Base-by-base conservation (phyloP, 1,140 invertebrate genomes). In the Drosophila ohnishii region DNA sequence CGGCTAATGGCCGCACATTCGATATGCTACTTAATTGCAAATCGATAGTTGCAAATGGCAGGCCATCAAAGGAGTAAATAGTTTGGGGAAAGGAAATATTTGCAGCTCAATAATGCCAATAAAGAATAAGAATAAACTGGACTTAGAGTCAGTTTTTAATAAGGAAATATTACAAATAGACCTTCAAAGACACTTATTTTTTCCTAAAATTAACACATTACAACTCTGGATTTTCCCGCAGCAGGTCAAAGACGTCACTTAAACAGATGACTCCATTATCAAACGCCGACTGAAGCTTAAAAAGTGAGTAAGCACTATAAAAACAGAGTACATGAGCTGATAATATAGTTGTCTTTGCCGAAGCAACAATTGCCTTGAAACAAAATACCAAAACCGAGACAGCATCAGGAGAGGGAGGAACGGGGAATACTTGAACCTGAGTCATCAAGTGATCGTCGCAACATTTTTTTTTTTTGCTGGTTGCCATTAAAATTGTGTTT, bases 21-120 rank as follows among this genome's bases (percentile, higher is more conserved):
- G 69, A 84, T 74, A 77, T 73, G 77, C 64, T 48, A 71, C 42
- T 66, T 60, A 78, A 59, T 78, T 42, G 59, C 42, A 55, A 66
- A 63, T 64, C 37, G 51, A 64, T 56, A 32, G 51, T 37, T 42
- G 40, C 37, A 50, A 51, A 53, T 70, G 28, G 40, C 16, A 37
- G 19, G n/a, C 28, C 32, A 67, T 70, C 28, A 16, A 51, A n/a
- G 34, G 1, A 37, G 53, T 40, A 44, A 60, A 50, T 59, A 22
- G 30, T 34, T 37, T 39, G 5, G 13, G 30, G n/a, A 35, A 70
- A 14, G 30, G 10, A 59, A 40, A 10, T 63, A 6, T 32, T 59
- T n/a, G 16, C 4, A 16, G 25, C 25, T 11, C 6, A 14, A n/a
- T 39, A 22, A 30, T 32, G 19, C 1, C 6, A 6, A 40, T 50